Conservation (phyloP, 2,888 invertebrate genomes). For the Disparrhopalites patrizii region DNA sequence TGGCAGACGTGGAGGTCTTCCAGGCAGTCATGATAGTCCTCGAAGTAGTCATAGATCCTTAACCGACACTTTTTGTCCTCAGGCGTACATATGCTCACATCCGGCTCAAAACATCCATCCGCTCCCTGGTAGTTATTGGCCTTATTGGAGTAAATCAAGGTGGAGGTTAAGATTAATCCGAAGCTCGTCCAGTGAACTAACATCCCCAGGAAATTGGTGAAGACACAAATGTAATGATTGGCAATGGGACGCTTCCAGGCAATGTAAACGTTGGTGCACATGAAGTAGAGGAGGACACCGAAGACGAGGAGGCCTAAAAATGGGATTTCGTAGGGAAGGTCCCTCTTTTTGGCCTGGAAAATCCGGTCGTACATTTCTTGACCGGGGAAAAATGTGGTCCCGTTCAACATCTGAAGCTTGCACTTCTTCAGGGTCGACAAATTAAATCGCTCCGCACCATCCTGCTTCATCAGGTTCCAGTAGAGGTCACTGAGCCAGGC, state of each 20-base stretch:
- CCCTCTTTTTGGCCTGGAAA: slow-evolving; percentile 3
- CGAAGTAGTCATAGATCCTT: too few species aligned
- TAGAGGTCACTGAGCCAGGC: slow-evolving; percentile 1
- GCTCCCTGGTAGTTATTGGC: not conserved
- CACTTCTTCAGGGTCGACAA: not conserved
- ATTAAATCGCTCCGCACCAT: not conserved
- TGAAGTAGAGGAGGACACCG: slow-evolving; percentile 8
- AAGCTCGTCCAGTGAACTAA: not conserved
- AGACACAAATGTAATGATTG: slow-evolving; percentile 7
- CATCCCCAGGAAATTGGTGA: not conserved
- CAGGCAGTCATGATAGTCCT: too few species aligned
- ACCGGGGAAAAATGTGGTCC: not conserved
- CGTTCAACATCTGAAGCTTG: not conserved
- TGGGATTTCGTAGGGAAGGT: slow-evolving; percentile 6
- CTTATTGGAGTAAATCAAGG: not conserved
- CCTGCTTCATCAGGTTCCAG: slow-evolving; percentile 3
- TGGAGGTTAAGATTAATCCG: slow-evolving; percentile 3
- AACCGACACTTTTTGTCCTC: too few species aligned
- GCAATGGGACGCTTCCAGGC: slow-evolving; percentile 9
- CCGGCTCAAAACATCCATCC: not conserved
- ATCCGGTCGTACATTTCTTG: not conserved
- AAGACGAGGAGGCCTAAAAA: not conserved
- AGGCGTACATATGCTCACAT: too few species aligned
- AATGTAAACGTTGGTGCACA: not conserved
- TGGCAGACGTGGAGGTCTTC: not conserved